A percentile compares a stretch with the other conserved stretches of the same genome.
These are phyloP conservation scores for Phacellophora camtschatica DNA, from an alignment of 30 jellyfish, hydroid and myxozoan species.

Conservation along the genomic window DNA sequence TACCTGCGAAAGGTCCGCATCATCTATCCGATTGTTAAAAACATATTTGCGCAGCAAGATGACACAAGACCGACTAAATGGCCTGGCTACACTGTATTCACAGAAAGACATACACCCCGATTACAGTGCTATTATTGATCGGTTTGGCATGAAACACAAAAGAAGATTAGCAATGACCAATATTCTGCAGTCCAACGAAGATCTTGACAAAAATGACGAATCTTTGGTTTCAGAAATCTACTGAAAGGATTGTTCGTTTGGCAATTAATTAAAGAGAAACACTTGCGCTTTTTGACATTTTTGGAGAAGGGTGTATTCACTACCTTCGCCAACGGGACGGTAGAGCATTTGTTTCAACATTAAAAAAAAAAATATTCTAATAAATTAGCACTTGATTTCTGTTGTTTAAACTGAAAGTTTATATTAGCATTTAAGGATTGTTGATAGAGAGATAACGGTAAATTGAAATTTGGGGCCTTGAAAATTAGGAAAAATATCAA, in stretches of 20 bases:
- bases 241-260: not conserved
- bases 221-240: not conserved
- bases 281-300: too few species aligned
- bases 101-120: slow-evolving; percentile 19
- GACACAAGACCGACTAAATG: slow-evolving; percentile 11
- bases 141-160: not conserved
- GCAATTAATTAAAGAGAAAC: too few species aligned
- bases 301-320: too few species aligned
- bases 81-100: slow-evolving; percentile 15
- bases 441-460: too few species aligned
- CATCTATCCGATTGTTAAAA: slow-evolving; percentile 1
- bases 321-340: too few species aligned
- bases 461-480: too few species aligned
- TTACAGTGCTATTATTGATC: not conserved
- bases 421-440: too few species aligned
- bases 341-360: too few species aligned
- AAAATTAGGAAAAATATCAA: too few species aligned
- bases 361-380: too few species aligned
- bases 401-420: too few species aligned
- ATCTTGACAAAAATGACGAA: not conserved
- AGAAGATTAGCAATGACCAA: not conserved
- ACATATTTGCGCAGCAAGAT: slow-evolving; percentile 11
- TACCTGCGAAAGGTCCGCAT: slow-evolving; percentile 13
- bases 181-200: not conserved
- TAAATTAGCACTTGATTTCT: too few species aligned